These are phyloP conservation scores for Irena cyanogastra DNA, from an alignment of 2,113 vertebrate genomes.

Conservation along the genomic window DNA sequence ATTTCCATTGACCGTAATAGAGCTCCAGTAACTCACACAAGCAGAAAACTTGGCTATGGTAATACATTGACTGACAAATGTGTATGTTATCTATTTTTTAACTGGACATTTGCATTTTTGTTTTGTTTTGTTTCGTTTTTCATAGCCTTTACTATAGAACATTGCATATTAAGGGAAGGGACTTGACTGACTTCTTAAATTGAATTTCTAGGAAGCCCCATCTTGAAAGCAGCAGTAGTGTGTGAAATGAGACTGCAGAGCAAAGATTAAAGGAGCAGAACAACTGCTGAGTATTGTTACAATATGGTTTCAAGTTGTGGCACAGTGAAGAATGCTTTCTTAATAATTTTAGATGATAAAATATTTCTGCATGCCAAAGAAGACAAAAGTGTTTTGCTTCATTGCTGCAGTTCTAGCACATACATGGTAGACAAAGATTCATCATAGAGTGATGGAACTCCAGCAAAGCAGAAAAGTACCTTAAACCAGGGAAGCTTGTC, in stretches of 20 bases:
- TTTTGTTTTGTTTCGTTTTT: background rate
- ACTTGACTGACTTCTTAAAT: background rate
- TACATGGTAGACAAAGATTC: fast-evolving
- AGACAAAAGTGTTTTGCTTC: background rate
- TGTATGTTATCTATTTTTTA: background rate
- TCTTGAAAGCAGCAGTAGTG: background rate
- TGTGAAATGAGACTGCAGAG: background rate
- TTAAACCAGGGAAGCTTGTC: background rate
- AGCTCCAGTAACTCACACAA: background rate
- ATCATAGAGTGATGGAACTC: background rate
- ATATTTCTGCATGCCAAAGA: background rate
- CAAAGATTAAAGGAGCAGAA: background rate
- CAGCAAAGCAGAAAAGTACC: background rate
- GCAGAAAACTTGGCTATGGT: background rate
- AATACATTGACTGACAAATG: background rate
- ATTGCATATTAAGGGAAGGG: background rate
- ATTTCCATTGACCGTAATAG: background rate
- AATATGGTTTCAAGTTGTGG: background rate
- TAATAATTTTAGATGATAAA: background rate
- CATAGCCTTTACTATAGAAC: background rate
- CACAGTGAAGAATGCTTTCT: background rate
- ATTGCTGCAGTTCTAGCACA: background rate
- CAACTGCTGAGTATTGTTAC: background rate
- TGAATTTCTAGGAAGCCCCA: background rate
- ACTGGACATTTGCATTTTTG: background rate